Evolutionary conservation across 23 tunicate genomes (phyloP).

Genomic region (Pegea sp.): DNA sequence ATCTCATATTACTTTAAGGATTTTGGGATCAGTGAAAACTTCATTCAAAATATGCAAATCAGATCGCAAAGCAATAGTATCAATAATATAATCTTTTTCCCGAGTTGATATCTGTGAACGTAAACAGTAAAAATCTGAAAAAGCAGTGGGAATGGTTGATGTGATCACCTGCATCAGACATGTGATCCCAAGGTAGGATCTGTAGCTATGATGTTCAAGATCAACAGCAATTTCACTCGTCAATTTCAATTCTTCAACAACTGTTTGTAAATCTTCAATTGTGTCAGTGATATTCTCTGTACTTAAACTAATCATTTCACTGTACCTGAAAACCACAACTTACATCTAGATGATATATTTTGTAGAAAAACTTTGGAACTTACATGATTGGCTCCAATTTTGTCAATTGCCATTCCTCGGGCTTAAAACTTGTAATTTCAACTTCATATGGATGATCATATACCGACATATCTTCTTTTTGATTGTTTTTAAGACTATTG

Average conservation of each 20-base stretch:
- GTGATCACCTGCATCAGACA: constrained; percentile 82
- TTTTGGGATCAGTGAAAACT: constrained; percentile 60
- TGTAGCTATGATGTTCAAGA: constrained; percentile 85
- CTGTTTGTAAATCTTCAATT: constrained; percentile 3
- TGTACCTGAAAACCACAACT: not conserved
- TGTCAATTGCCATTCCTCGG: constrained; percentile 16
- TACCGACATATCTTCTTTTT: constrained; percentile 24
- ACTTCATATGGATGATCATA: constrained; percentile 77
- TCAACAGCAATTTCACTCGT: constrained; percentile 71
- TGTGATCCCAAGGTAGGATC: constrained; percentile 93
- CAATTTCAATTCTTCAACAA: constrained; percentile 23
- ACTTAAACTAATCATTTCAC: constrained; percentile 5
- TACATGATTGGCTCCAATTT: constrained; percentile 32
- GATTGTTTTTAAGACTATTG: constrained; percentile 14
- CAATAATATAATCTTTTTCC: constrained; percentile 68
- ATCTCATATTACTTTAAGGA: no score
- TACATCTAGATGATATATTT: not conserved
- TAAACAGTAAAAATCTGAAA: no score
- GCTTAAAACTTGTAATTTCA: constrained; percentile 31
- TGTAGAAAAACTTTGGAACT: not conserved
- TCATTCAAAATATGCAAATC: constrained; percentile 54
- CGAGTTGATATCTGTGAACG: constrained; percentile 47
- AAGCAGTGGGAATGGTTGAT: no score
- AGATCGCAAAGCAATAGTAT: constrained; percentile 58
- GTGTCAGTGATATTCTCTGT: constrained; percentile 14